Conservation (phyloP, 1,140 invertebrate genomes). For the Rhopalosiphum padi region DNA sequence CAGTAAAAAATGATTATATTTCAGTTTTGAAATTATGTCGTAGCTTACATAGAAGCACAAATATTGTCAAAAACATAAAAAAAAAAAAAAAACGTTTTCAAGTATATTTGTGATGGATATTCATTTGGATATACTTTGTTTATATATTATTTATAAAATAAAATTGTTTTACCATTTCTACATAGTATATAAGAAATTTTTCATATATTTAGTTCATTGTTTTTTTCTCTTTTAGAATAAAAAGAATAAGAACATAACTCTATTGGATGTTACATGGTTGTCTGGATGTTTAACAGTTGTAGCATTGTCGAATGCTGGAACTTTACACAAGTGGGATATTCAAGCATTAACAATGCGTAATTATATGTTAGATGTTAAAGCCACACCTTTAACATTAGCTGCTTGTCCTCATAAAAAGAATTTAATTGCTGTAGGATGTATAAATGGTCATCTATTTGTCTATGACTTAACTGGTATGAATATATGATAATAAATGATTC, state of each 20-base stretch:
- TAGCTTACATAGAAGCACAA: no score
- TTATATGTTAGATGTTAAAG: conserved; percentile 66
- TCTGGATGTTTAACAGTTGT: conserved; percentile 70
- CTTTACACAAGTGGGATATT: conserved; percentile 68
- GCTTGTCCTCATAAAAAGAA: conserved; percentile 71
- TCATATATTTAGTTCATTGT: neutral
- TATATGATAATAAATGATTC: neutral
- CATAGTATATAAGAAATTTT: no score
- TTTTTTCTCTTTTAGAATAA: conserved; percentile 39
- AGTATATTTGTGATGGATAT: no score
- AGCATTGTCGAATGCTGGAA: conserved; percentile 65
- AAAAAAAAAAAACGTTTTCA: no score
- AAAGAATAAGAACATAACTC: conserved; percentile 36
- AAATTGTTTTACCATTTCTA: no score
- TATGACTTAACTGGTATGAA: conserved; percentile 68
- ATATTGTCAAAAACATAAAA: no score
- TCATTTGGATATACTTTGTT: no score
- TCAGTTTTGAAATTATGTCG: no score
- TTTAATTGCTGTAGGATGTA: conserved; percentile 72
- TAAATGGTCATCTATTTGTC: conserved; percentile 71
- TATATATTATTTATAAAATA: no score
- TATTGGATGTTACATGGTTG: conserved; percentile 62
- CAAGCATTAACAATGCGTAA: conserved; percentile 66
- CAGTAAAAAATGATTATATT: no score
- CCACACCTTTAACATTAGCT: conserved; percentile 66